Base-by-base conservation (phyloP, 2,797 vertebrate genomes). In the Danio jaintianensis region DNA sequence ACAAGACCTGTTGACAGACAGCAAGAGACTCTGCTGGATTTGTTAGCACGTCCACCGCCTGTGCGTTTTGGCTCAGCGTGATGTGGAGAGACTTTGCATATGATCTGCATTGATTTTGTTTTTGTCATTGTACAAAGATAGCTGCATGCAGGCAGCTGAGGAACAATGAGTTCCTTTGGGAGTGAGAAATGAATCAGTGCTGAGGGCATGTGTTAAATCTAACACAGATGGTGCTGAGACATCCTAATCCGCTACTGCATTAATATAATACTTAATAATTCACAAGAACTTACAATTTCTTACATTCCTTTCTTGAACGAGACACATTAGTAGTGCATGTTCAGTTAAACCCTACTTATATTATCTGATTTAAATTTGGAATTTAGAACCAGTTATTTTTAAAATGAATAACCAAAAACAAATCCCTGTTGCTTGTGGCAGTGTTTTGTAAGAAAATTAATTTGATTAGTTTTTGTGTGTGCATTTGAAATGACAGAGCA, bases 41-140 rank as follows among this genome's bases (percentile, higher is more conserved):
- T 47, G 20, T 59, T 47, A 36, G 55, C 55, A n/a, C 18, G 20
- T 73, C 40, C 55, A 73, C 70, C 70, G 29, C 55, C 70, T 62
- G 58, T 62, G 72, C 7, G 9, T 61, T 29, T 75, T 75, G 58
- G 58, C 58, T 63, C 72, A 18, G 58, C 42, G 22, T 50, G 58
- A 20, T 42, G 18, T 16, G 40, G 70, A 58, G 56, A 18, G 15
- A 56, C 70, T 72, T 58, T 58, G 53, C 38, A 58, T 58, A 56
- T 56, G 18, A 75, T 62, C 45, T 62, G 43, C 22, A 38, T 50
- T 75, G 58, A 75, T 75, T 75, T 61, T 29, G 40, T 59, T 58
- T 73, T 75, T 62, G 43, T 63, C 58, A 62, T 12, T 48, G 45
- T 62, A 50, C n/a, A 62, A 52, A 75, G 72, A 62, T 73, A 47